A percentile compares a stretch with the other conserved stretches of the same genome.
These are phyloP conservation scores for Trachelipus rathkii DNA, from an alignment of 1,140 invertebrate species.

Conservation along the genomic window DNA sequence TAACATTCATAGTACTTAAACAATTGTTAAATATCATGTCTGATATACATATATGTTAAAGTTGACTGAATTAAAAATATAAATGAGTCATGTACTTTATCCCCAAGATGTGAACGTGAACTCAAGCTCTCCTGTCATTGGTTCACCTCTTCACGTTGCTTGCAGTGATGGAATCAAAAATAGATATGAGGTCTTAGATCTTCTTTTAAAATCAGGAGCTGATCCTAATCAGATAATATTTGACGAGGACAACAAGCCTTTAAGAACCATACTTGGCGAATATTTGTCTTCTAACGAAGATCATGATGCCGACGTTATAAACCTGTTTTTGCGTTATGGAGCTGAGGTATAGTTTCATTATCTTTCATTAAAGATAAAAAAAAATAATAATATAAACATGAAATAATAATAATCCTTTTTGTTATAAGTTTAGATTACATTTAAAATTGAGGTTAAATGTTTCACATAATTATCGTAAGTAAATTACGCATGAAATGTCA, in stretches of 20 bases:
- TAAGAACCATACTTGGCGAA: conserved; percentile 72
- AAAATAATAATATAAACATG: neutral
- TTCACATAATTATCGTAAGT: too few relatives aligned
- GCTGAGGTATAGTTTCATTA: conserved; percentile 57
- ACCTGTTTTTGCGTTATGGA: conserved; percentile 70
- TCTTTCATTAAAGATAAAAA: neutral
- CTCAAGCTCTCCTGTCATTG: conserved; percentile 73
- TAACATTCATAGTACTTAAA: neutral
- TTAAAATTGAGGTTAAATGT: conserved; percentile 32
- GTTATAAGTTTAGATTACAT: conserved; percentile 11
- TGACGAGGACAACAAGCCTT: conserved; percentile 64
- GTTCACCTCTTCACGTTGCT: conserved; percentile 77
- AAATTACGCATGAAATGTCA: too few relatives aligned
- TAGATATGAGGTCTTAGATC: conserved; percentile 56
- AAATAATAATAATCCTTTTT: neutral
- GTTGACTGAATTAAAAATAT: too few relatives aligned
- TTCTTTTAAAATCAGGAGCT: conserved; percentile 68
- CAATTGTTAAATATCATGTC: too few relatives aligned
- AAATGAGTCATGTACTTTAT: neutral
- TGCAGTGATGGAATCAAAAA: conserved; percentile 76
- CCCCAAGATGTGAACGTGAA: conserved; percentile 70
- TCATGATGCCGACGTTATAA: conserved; percentile 64
- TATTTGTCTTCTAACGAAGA: conserved; percentile 72
- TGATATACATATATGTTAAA: too few relatives aligned
- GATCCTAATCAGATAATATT: conserved; percentile 73